phyloP scores from a whole-genome alignment of 2,797 vertebrate species.

The Phrynocephalus vlangalii region DNA sequence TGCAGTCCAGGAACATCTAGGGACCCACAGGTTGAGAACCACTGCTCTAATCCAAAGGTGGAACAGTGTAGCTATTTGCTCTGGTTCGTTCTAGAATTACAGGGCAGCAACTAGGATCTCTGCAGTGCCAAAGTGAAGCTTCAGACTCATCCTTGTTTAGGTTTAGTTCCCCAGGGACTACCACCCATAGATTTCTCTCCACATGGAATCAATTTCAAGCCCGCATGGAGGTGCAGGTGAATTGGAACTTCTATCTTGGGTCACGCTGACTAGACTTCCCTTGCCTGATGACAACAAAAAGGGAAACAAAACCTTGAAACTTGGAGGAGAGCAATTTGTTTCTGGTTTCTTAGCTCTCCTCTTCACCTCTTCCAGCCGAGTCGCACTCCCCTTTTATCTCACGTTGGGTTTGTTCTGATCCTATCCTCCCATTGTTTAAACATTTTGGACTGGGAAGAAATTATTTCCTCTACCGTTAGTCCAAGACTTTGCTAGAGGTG shows the following conservation, averaged over 20 bases:
- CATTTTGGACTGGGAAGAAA: neutral
- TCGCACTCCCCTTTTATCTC: neutral
- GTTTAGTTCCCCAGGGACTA: neutral
- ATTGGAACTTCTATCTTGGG: neutral
- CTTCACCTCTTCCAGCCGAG: neutral
- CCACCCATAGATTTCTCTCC: neutral
- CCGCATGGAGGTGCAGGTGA: neutral
- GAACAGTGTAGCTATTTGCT: neutral
- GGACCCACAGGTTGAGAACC: too few relatives aligned
- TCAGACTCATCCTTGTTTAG: neutral
- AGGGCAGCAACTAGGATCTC: neutral
- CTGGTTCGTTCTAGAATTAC: too few relatives aligned
- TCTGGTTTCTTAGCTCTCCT: neutral
- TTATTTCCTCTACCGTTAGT: neutral
- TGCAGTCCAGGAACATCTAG: too few relatives aligned
- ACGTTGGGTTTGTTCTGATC: neutral
- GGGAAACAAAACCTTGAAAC: neutral
- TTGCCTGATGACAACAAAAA: neutral
- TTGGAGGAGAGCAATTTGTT: neutral
- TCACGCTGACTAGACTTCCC: neutral
- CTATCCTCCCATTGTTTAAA: neutral
- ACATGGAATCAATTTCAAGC: neutral
- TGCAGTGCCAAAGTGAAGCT: neutral
- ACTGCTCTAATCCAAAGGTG: neutral
- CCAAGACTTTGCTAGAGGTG: neutral